Conservation (phyloP, 2,113 vertebrate species). For the Ursus arctos region DNA sequence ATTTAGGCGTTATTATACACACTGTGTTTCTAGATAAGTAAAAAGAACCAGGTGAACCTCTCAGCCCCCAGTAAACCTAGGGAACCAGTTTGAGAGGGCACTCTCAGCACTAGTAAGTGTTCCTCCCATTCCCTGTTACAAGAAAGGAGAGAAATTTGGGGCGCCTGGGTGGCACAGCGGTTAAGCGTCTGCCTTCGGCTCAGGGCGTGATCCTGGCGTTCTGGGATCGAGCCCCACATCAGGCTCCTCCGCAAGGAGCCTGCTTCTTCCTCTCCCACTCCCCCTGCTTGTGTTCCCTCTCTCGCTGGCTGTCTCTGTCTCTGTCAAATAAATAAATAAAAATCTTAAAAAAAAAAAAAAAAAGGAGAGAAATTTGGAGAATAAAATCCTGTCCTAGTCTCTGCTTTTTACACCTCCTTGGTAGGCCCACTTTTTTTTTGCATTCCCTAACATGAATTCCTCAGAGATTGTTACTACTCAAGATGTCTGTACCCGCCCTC, state of each 20-base stretch:
- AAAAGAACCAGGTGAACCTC: neutral
- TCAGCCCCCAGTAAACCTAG: neutral
- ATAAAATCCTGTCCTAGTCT: neutral
- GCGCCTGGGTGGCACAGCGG: too few species aligned
- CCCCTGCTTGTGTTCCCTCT: too few species aligned
- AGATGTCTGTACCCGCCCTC: neutral
- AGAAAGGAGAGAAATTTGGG: too few species aligned
- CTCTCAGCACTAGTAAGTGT: neutral
- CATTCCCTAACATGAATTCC: neutral
- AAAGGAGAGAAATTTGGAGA: neutral
- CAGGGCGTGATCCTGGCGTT: too few species aligned
- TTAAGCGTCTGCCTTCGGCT: too few species aligned
- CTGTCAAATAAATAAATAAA: too few species aligned
- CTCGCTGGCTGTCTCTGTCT: too few species aligned
- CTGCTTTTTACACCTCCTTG: neutral
- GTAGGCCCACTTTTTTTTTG: neutral
- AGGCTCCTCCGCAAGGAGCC: too few species aligned
- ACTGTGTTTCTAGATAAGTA: neutral
- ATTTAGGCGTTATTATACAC: neutral
- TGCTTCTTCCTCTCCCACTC: too few species aligned
- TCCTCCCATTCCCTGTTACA: neutral
- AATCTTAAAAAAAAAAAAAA: too few species aligned
- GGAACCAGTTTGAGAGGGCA: neutral
- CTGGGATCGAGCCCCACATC: too few species aligned
- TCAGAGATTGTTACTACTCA: neutral